A percentile compares a stretch with the other conserved stretches of the same genome.
phyloP scores from a whole-genome alignment of 1,140 invertebrate species.

The Nephotettix cincticeps region DNA sequence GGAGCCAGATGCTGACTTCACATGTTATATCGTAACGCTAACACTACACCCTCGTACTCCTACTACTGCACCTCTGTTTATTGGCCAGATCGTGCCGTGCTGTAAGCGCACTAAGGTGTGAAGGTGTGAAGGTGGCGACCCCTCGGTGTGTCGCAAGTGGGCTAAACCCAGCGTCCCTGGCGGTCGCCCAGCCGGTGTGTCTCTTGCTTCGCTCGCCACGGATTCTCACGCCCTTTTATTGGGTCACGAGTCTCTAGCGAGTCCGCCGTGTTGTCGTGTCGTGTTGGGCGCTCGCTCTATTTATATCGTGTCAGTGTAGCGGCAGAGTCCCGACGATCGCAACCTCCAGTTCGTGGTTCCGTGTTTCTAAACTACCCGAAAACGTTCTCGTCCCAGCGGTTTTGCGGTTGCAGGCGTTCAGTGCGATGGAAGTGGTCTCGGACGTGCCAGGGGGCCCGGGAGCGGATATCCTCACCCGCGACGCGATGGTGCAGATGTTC shows the following conservation, averaged over 20 bases:
- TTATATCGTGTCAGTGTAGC: too few relatives aligned
- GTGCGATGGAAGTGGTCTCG: constrained; percentile 17
- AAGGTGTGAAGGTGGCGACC: neutral
- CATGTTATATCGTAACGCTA: too few relatives aligned
- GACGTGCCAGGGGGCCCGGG: neutral
- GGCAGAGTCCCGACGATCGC: too few relatives aligned
- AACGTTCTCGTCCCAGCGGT: constrained; percentile 2
- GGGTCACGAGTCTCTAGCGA: neutral
- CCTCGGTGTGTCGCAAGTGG: too few relatives aligned
- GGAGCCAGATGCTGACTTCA: too few relatives aligned
- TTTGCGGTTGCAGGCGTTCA: neutral
- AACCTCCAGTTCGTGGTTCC: too few relatives aligned
- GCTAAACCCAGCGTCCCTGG: constrained; percentile 1
- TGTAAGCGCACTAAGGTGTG: neutral
- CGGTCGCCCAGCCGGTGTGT: constrained; percentile 4
- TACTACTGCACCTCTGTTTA: too few relatives aligned
- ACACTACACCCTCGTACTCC: too few relatives aligned
- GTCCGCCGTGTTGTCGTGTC: too few relatives aligned
- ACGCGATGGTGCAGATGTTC: constrained; percentile 16
- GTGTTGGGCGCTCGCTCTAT: too few relatives aligned
- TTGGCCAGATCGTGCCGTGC: neutral
- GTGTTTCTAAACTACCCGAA: neutral
- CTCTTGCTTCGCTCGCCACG: neutral
- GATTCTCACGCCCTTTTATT: constrained; percentile 18
- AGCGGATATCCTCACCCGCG: neutral